A percentile compares a stretch with the other conserved stretches of the same genome.
These are phyloP conservation scores for Dolichopus griseipennis DNA, from an alignment of 2,888 invertebrate genomes.

Conservation along the genomic window DNA sequence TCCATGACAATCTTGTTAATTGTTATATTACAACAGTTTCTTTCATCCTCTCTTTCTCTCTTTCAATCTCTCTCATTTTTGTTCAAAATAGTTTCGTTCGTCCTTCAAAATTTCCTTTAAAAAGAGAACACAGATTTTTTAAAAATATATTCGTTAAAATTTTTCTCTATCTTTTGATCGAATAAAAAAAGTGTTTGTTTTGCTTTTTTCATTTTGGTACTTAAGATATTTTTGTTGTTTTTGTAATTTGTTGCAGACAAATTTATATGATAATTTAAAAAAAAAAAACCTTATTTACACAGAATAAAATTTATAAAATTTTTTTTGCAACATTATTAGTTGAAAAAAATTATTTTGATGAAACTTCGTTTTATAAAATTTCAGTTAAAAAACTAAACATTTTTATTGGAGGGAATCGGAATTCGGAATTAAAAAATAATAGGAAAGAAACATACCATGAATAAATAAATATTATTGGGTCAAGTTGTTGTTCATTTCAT, in stretches of 20 bases:
- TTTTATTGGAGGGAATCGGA: not conserved
- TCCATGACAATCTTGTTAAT: no score
- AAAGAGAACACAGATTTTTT: no score
- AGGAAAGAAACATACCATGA: not conserved
- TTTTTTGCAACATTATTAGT: no score
- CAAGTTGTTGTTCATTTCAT: not conserved
- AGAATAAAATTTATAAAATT: no score
- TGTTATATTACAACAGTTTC: no score
- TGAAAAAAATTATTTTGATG: not conserved
- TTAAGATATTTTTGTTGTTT: not conserved
- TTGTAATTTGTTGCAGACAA: not conserved
- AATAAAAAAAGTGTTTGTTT: not conserved
- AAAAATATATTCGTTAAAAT: not conserved
- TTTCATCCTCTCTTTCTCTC: no score
- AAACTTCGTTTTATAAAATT: not conserved
- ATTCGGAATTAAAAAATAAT: not conserved
- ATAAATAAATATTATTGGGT: slow-evolving; percentile 1
- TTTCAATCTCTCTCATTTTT: no score
- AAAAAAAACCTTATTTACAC: not conserved
- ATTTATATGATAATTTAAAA: not conserved
- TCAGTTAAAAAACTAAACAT: not conserved
- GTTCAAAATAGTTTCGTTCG: no score
- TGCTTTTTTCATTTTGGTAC: no score
- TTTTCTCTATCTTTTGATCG: not conserved
- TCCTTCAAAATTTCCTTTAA: no score